phyloP scores from a whole-genome alignment of 2,888 invertebrate genomes.

The Idaea straminata region DNA sequence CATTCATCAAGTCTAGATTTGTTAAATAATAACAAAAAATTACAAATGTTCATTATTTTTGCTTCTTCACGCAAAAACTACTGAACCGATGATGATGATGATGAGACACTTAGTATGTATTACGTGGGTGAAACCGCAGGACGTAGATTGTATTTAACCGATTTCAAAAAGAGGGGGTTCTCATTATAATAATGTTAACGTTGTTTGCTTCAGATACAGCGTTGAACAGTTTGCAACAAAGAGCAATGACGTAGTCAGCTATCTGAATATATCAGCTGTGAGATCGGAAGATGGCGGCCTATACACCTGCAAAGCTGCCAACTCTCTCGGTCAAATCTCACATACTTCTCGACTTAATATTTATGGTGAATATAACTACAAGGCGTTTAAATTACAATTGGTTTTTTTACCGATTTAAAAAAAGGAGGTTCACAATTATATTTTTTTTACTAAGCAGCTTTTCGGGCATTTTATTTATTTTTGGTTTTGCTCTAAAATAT shows the following conservation, averaged over 20 bases:
- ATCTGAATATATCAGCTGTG: constrained; percentile 90
- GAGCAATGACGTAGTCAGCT: constrained; percentile 90
- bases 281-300: constrained; percentile 91
- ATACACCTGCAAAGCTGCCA: constrained; percentile 90
- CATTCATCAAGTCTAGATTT: not conserved
- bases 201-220: constrained; percentile 77
- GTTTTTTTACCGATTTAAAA: too few species aligned
- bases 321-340: constrained; percentile 86
- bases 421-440: too few species aligned
- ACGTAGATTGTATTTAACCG: too few species aligned
- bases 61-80: too few species aligned
- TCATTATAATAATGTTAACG: not conserved
- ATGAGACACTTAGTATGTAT: too few species aligned
- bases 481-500: too few species aligned
- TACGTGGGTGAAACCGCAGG: too few species aligned
- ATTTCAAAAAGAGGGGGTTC: not conserved
- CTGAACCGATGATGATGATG: too few species aligned
- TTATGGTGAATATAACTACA: constrained; percentile 82
- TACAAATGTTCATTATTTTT: too few species aligned
- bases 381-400: not conserved
- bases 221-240: constrained; percentile 92
- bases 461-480: too few species aligned
- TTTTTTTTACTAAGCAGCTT: too few species aligned
- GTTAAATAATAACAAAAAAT: too few species aligned
- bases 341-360: constrained; percentile 90